Evolutionary conservation across 2,888 invertebrate genomes (phyloP).

Genomic region (Eupeodes latifasciatus): DNA sequence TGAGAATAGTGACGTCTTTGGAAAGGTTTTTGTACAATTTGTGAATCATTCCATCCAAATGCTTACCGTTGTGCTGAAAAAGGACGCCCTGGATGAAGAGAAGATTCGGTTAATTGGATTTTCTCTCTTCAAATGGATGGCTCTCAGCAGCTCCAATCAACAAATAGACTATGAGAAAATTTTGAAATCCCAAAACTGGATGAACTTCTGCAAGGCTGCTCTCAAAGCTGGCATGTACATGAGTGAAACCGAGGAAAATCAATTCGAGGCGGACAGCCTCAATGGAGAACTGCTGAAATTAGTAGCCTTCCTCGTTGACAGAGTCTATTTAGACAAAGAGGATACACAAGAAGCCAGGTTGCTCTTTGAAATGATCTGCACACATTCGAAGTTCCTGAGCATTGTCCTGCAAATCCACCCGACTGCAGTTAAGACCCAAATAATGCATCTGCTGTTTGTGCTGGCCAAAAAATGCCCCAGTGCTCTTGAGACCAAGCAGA

Average conservation of each 20-base stretch:
- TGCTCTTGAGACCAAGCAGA: slow-evolving; percentile 87
- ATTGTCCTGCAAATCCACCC: slow-evolving; percentile 85
- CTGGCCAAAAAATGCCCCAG: slow-evolving; percentile 87
- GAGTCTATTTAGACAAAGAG: slow-evolving; percentile 85
- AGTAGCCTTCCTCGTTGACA: slow-evolving; percentile 86
- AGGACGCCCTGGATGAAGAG: slow-evolving; percentile 85
- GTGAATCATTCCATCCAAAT: slow-evolving; percentile 85
- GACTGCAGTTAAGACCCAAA: slow-evolving; percentile 86
- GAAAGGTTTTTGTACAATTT: slow-evolving; percentile 85
- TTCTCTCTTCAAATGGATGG: slow-evolving; percentile 82
- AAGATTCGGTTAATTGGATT: slow-evolving; percentile 83
- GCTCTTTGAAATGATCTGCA: slow-evolving; percentile 90
- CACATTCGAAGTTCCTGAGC: slow-evolving; percentile 91
- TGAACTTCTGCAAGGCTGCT: slow-evolving; percentile 87
- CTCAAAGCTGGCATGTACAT: slow-evolving; percentile 88
- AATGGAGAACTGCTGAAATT: slow-evolving; percentile 86
- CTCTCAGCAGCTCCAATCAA: slow-evolving; percentile 73
- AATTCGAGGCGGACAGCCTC: slow-evolving; percentile 78
- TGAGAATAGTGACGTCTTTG: slow-evolving; percentile 80
- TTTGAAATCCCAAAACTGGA: slow-evolving; percentile 85
- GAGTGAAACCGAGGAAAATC: slow-evolving; percentile 77
- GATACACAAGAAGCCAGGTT: slow-evolving; percentile 82
- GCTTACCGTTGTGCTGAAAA: slow-evolving; percentile 82
- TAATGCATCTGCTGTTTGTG: slow-evolving; percentile 88
- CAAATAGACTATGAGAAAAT: slow-evolving; percentile 79